Evolutionary conservation across 1,140 invertebrate genomes (phyloP), one percentile per base, ranked within the genome.

Genomic region (Rhynchophorus ferrugineus): DNA sequence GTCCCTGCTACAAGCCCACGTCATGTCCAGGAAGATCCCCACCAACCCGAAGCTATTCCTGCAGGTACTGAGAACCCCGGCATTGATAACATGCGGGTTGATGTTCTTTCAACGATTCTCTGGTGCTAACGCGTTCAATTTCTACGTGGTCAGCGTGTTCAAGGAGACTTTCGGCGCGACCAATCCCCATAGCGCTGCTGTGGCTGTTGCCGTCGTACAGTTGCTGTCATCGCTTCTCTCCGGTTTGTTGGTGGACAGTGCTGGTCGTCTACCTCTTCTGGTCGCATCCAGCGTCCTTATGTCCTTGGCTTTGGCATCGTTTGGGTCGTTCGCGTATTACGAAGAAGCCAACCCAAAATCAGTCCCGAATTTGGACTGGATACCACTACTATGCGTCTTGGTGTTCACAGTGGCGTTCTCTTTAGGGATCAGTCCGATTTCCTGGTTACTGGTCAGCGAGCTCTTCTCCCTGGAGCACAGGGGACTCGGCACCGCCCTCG

Each of bases 371-470:
- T 41, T 70, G 57, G 54, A 89, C 64, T 89, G 86, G 86, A 86
- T 89, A 56, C 85, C 86, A 7, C 64, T 89, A 29, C 73, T 85
- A n/a, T 89, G 86, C 69, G 86, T 87, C 7, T 70, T 89, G 38
- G 80, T 87, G 35, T 88, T 89, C 66, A 87, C 86, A 1, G 81
- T 88, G 3, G 86, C 87, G 14, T 91, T 92, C 69, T 85, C 87
- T 1, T 72, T 93, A 52, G 91, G 91, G 20, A 91, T 91, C 64
- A 89, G 87, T 66, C 90, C 91, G 34, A 91, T 93, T 67, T 90
- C 89, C 16, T 88, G 87, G 78, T 73, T 93, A 50, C 77, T 92
- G 45, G 87, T 91, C 65, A 89, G 86, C 38, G 91, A 93, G 73
- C 75, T 93, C 14, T 92, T 93, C 68, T 87, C 89, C 13, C 72